phyloP scores from a whole-genome alignment of 1,140 invertebrate species.

The Drosophila kurseongensis region DNA sequence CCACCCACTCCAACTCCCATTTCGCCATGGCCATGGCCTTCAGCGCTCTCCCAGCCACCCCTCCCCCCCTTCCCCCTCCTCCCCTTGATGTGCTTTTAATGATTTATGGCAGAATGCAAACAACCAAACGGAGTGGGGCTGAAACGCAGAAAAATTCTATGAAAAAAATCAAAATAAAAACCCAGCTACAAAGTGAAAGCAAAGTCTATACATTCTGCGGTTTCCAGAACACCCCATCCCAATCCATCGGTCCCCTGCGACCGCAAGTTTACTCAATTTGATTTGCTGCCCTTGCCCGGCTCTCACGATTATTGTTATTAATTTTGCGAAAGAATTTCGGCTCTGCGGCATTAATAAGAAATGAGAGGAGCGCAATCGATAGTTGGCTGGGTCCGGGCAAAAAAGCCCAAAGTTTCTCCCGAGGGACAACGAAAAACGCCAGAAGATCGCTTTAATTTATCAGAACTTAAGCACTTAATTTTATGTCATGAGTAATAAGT shows the following conservation, averaged over 20 bases:
- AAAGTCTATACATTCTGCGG: conserved; percentile 56
- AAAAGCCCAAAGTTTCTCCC: conserved; percentile 3
- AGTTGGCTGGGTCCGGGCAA: neutral
- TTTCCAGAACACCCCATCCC: conserved; percentile 11
- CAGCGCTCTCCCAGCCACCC: neutral
- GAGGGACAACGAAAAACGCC: neutral
- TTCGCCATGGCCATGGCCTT: conserved; percentile 38
- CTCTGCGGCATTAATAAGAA: conserved; percentile 64
- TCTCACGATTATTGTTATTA: conserved; percentile 70
- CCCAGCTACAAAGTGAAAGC: conserved; percentile 22
- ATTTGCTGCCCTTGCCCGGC: conserved; percentile 39
- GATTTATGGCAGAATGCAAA: conserved; percentile 68
- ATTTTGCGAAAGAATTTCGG: conserved; percentile 67
- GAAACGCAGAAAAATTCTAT: conserved; percentile 22
- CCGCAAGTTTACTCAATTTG: conserved; percentile 56
- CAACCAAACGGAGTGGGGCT: conserved; percentile 31
- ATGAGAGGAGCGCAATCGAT: conserved; percentile 51
- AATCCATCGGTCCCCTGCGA: conserved; percentile 6
- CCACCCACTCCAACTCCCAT: neutral
- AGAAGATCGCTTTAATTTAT: neutral
- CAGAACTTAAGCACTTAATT: neutral
- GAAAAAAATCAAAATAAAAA: conserved; percentile 14
- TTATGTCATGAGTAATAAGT: neutral
- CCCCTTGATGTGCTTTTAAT: conserved; percentile 55
- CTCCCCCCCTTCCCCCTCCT: neutral